phyloP scores from a whole-genome alignment of 35 echinoderm and acorn worm genomes.

The Acanthaster planci region DNA sequence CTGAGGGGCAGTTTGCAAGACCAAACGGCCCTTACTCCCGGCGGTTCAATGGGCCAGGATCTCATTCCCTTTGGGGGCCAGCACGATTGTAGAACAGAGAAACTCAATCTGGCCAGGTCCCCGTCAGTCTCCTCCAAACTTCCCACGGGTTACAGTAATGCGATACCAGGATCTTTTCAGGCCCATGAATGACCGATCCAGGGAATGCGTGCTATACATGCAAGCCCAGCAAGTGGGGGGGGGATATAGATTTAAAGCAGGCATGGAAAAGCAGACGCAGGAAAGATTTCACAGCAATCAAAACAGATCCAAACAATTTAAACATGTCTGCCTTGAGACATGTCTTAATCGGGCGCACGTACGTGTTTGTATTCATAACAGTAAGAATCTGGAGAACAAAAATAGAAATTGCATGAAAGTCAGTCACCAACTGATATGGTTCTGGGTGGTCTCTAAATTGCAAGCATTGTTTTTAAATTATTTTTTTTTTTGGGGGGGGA shows the following conservation, averaged over 20 bases:
- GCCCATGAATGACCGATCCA: too few relatives aligned
- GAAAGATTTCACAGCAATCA: neutral
- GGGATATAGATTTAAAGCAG: neutral
- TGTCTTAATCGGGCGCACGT: too few relatives aligned
- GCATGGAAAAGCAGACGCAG: neutral
- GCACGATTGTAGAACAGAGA: neutral
- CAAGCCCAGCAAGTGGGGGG: neutral
- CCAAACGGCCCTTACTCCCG: neutral
- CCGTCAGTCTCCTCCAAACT: neutral
- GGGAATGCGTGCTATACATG: too few relatives aligned
- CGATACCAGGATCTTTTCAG: neutral
- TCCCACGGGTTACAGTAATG: slow-evolving; percentile 13
- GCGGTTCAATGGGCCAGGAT: neutral
- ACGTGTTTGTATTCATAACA: too few relatives aligned
- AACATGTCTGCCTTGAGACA: neutral
- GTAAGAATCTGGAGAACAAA: too few relatives aligned
- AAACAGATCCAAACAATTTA: slow-evolving; percentile 27
- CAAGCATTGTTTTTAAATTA: too few relatives aligned
- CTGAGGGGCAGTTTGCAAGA: neutral
- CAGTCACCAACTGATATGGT: too few relatives aligned
- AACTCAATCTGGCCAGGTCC: neutral
- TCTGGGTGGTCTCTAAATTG: too few relatives aligned
- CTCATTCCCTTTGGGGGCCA: neutral
- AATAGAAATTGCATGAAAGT: too few relatives aligned
- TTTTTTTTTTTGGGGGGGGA: too few relatives aligned